Base-by-base conservation (phyloP, 2,113 vertebrate species). In the Mustela nigripes region DNA sequence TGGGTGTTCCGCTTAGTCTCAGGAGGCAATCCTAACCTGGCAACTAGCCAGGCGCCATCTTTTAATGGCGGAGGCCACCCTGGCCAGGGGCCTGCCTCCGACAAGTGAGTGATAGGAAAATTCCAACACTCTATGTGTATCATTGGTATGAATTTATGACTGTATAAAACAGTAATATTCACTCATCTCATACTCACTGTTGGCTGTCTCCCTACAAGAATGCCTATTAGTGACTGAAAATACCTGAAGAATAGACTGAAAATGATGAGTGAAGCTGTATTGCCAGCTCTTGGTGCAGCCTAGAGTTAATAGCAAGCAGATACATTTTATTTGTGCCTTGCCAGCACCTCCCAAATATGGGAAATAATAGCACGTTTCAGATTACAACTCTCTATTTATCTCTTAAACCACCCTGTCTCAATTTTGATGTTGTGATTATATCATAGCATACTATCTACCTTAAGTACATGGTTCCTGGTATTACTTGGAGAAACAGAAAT, bases 181-280 rank as follows among this genome's bases (percentile, higher is more conserved):
- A 19, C 83, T 48, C 22, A 83, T 93, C 79, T 93, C 42, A 33
- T 21, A n/a, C 80, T 94, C 36, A 53, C 0, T 93, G 84, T 95
- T 28, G 67, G 7, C 42, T 89, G 5, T 50, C n/a, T 94, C 19
- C 65, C 60, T 92, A 84, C 1, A 80, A 65, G 15, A 63, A 7
- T 71, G 5, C 71, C 14, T 80, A 93, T 24, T 88, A 88, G 26
- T 81, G 65, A 94, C 92, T n/a, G 1, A 96, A 98, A 82, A 94
- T 97, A 91, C 71, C 7, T 92, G 45, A 92, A 97, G 56, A 88
- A 90, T 50, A 97, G 16, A 69, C 69, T 87, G 15, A 50, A 94
- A 78, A 84, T 90, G 11, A 89, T 89, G 18, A 1, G 19, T 36
- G 53, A 96, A 69, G 7, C 15, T 93, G 12, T 79, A 50, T 58